A percentile compares a stretch with the other conserved stretches of the same genome.
Evolutionary conservation across 1,140 invertebrate genomes (phyloP).

Genomic region (Yoshiicerus persimilis): DNA sequence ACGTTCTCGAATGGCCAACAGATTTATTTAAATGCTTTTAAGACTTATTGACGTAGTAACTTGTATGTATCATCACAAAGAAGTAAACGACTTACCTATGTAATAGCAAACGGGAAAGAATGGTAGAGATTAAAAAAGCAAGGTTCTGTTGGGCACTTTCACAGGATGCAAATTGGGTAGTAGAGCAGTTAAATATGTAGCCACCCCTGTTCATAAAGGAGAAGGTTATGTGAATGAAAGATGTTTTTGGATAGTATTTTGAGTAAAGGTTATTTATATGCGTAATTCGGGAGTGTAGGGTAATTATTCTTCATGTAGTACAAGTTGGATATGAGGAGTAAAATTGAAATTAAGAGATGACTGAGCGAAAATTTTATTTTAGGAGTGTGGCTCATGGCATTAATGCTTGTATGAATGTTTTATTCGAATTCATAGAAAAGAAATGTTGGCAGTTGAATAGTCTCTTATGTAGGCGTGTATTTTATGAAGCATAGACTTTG

Average conservation of each 20-base stretch:
- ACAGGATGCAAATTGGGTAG: background rate
- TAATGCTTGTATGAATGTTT: background rate
- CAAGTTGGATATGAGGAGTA: background rate
- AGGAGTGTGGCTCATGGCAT: background rate
- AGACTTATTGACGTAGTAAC: too few relatives aligned
- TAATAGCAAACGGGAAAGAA: too few relatives aligned
- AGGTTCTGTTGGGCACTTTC: too few relatives aligned
- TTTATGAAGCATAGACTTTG: background rate
- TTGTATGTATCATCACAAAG: too few relatives aligned
- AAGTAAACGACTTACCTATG: too few relatives aligned
- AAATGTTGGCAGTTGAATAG: background rate
- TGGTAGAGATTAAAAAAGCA: too few relatives aligned
- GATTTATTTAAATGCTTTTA: too few relatives aligned
- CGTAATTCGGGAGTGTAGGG: background rate
- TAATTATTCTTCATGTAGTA: conserved; percentile 7
- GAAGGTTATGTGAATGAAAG: background rate
- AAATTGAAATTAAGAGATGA: background rate
- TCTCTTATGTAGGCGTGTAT: background rate
- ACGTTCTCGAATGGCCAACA: too few relatives aligned
- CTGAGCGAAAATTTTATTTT: background rate
- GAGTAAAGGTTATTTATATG: background rate
- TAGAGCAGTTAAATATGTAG: background rate
- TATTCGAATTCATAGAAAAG: background rate
- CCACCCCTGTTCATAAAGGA: background rate
- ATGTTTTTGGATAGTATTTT: background rate